These are phyloP conservation scores for Heliothis peltigera DNA, from an alignment of 2,888 invertebrate species.

Conservation along the genomic window DNA sequence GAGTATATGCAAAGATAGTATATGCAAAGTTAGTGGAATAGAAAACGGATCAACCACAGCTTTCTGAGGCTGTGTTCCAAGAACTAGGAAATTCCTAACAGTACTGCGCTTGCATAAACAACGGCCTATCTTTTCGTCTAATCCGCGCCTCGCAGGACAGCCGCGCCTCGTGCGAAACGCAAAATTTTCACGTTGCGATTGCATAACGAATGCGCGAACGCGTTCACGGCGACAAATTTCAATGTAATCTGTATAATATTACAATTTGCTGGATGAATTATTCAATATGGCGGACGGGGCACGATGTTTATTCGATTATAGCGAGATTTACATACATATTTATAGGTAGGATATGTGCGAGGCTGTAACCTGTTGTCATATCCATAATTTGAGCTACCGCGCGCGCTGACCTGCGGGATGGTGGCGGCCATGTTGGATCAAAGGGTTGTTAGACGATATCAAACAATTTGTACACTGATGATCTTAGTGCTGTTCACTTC, in stretches of 20 bases:
- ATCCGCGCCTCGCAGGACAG: slow-evolving; percentile 24
- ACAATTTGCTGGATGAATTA: slow-evolving; percentile 87
- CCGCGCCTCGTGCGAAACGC: slow-evolving; percentile 43
- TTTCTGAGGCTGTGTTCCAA: background rate
- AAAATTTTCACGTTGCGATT: slow-evolving; percentile 57
- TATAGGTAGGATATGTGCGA: slow-evolving; percentile 60
- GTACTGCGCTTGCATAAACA: slow-evolving; percentile 32
- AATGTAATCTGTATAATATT: slow-evolving; percentile 84
- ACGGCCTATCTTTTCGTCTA: slow-evolving; percentile 37
- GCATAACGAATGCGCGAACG: slow-evolving; percentile 66
- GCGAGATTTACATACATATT: slow-evolving; percentile 70
- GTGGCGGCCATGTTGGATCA: slow-evolving; percentile 24
- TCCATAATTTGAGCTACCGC: slow-evolving; percentile 59
- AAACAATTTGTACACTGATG: background rate
- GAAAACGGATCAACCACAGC: slow-evolving; percentile 16
- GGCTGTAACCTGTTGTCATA: slow-evolving; percentile 64
- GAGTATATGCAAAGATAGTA: slow-evolving; percentile 20
- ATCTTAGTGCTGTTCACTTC: background rate
- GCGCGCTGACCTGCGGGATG: slow-evolving; percentile 35
- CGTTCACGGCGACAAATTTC: slow-evolving; percentile 80
- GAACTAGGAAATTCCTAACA: slow-evolving; percentile 24
- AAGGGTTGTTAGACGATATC: slow-evolving; percentile 23
- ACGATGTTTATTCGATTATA: slow-evolving; percentile 80
- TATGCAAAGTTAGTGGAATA: slow-evolving; percentile 12
- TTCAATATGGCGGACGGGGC: slow-evolving; percentile 77